phyloP scores from a whole-genome alignment of 2,113 vertebrate genomes.

The Suncus etruscus region DNA sequence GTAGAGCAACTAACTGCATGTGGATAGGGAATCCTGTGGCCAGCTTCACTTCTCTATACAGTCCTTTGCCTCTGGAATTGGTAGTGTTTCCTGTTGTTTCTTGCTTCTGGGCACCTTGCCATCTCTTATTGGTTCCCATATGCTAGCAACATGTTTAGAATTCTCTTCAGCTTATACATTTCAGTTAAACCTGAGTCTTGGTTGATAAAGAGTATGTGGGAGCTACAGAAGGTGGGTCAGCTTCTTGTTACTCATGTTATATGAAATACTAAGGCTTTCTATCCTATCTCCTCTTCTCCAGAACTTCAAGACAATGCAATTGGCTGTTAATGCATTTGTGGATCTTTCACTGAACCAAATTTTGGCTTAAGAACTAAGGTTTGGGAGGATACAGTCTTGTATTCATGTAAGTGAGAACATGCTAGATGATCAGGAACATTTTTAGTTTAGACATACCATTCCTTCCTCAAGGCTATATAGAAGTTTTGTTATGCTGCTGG shows the following conservation, averaged over 20 bases:
- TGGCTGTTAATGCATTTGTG: not conserved
- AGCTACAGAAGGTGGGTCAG: not conserved
- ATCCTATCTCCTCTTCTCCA: not conserved
- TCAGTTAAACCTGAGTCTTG: not conserved
- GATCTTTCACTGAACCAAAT: not conserved
- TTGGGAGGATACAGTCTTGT: not conserved
- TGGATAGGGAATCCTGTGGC: not conserved
- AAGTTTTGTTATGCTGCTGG: not conserved
- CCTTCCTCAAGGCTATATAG: not conserved
- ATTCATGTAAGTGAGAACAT: not conserved
- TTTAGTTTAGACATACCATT: slow-evolving; percentile 26
- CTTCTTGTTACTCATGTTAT: not conserved
- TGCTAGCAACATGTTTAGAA: not conserved
- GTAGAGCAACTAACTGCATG: not conserved
- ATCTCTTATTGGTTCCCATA: not conserved
- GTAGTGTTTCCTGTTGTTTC: not conserved
- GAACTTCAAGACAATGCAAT: not conserved
- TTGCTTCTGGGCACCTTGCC: not conserved
- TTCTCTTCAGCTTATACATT: not conserved
- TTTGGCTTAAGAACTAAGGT: not conserved
- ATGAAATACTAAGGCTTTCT: not conserved
- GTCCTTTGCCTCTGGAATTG: not conserved
- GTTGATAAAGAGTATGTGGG: not conserved
- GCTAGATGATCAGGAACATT: not conserved
- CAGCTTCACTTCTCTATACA: no score